Conservation (phyloP, 2,888 invertebrate genomes). For the Drosophila siamana region DNA sequence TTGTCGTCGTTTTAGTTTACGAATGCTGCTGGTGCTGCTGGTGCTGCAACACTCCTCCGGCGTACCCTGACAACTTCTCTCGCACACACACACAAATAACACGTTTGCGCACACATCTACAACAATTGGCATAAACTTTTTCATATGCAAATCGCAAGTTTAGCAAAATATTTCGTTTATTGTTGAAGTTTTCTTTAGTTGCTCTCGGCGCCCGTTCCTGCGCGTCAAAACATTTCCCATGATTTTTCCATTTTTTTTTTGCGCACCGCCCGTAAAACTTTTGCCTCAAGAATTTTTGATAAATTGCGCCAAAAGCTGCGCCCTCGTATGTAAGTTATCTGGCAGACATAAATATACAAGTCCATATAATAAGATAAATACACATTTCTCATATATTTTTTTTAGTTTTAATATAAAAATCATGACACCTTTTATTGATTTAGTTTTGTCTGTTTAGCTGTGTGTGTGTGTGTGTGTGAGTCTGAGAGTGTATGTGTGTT, state of each 20-base stretch:
- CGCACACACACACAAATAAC: constrained; percentile 24
- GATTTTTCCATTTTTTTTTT: constrained; percentile 10
- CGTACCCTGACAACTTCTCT: background rate
- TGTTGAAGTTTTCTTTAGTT: constrained; percentile 80
- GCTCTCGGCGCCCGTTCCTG: constrained; percentile 21
- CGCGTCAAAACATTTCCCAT: constrained; percentile 63
- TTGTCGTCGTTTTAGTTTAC: constrained; percentile 55
- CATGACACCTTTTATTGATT: constrained; percentile 81
- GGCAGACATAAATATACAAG: constrained; percentile 13
- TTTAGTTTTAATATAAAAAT: constrained; percentile 75
- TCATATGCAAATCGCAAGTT: constrained; percentile 83
- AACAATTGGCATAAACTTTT: constrained; percentile 80
- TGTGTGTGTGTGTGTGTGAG: constrained; percentile 31
- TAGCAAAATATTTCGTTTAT: constrained; percentile 83
- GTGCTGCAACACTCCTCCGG: constrained; percentile 8
- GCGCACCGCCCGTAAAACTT: constrained; percentile 42
- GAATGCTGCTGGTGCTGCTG: constrained; percentile 19
- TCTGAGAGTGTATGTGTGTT: constrained; percentile 17
- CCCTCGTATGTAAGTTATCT: constrained; percentile 41
- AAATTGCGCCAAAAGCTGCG: constrained; percentile 63
- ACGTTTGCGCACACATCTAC: constrained; percentile 37
- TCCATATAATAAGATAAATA: constrained; percentile 25
- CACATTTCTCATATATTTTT: constrained; percentile 14
- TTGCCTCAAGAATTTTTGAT: constrained; percentile 64
- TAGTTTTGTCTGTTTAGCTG: constrained; percentile 59